Conservation (phyloP, 2,888 invertebrate species). For the Rapana venosa region DNA sequence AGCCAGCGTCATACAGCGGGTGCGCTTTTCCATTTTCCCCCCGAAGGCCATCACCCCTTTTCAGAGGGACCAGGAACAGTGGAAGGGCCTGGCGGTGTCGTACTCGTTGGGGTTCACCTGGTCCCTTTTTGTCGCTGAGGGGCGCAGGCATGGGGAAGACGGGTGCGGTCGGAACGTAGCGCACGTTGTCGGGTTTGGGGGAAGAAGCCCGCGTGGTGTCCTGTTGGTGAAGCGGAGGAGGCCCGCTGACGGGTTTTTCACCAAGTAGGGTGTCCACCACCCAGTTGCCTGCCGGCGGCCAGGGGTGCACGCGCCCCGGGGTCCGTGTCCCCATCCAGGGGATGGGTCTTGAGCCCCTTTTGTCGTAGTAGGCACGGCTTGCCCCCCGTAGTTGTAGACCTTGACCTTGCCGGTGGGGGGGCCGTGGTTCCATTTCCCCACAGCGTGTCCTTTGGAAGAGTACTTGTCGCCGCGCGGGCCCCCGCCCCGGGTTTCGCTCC, state of each 20-base stretch:
- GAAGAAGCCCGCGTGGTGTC: conserved; percentile 47
- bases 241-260: conserved; percentile 35
- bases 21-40: conserved; percentile 35
- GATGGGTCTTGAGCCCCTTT: not conserved
- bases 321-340: conserved; percentile 49
- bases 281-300: not conserved
- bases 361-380: conserved; percentile 47
- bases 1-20: conserved; percentile 45
- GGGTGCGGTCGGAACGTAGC: conserved; percentile 24
- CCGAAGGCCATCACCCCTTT: conserved; percentile 48
- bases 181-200: conserved; percentile 51
- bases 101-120: conserved; percentile 40
- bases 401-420: conserved; percentile 45
- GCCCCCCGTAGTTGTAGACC: conserved; percentile 53
- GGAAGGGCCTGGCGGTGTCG: conserved; percentile 44
- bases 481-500: conserved; percentile 51
- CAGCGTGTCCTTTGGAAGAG: conserved; percentile 60
- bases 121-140: conserved; percentile 45
- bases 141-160: conserved; percentile 48
- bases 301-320: conserved; percentile 45
- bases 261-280: not conserved
- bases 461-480: conserved; percentile 31
- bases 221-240: conserved; percentile 49
- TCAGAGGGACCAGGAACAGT: conserved; percentile 49
- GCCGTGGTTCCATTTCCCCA: conserved; percentile 48